phyloP scores from a whole-genome alignment of 2,888 invertebrate species.

The Schrankia costaestrigalis region DNA sequence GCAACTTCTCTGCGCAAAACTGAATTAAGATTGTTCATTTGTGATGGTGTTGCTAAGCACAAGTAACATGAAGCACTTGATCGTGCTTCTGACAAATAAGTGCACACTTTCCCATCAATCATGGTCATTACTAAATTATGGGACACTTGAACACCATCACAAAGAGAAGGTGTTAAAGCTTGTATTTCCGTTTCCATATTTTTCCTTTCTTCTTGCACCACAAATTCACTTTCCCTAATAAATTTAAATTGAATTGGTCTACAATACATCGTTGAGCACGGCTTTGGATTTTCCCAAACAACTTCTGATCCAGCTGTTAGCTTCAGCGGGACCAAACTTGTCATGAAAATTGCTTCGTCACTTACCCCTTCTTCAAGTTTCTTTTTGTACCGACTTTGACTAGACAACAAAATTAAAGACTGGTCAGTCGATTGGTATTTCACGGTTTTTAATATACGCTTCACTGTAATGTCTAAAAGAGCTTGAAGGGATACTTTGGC shows the following conservation, averaged over 20 bases:
- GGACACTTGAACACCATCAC: neutral
- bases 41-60: neutral
- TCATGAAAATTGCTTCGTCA: slow-evolving; percentile 2
- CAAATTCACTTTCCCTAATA: neutral
- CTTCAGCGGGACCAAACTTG: slow-evolving; percentile 1
- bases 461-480: no score
- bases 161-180: neutral
- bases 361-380: neutral
- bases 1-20: neutral
- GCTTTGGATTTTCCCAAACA: slow-evolving; percentile 1
- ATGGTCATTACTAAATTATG: slow-evolving; percentile 2
- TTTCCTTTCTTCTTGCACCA: neutral
- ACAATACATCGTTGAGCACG: slow-evolving; percentile 8
- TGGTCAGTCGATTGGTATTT: no score
- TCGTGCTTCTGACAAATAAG: slow-evolving; percentile 3
- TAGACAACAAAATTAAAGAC: no score
- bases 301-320: neutral
- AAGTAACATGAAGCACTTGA: slow-evolving; percentile 5
- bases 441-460: no score
- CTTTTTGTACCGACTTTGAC: slow-evolving; percentile 14
- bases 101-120: slow-evolving; percentile 8
- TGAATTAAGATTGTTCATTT: neutral
- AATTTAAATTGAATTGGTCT: slow-evolving; percentile 3
- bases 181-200: neutral
- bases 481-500: no score